Evolutionary conservation across 2,888 invertebrate species (phyloP), one percentile per base, ranked within the genome.

Genomic region (Callyntrura sp.): DNA sequence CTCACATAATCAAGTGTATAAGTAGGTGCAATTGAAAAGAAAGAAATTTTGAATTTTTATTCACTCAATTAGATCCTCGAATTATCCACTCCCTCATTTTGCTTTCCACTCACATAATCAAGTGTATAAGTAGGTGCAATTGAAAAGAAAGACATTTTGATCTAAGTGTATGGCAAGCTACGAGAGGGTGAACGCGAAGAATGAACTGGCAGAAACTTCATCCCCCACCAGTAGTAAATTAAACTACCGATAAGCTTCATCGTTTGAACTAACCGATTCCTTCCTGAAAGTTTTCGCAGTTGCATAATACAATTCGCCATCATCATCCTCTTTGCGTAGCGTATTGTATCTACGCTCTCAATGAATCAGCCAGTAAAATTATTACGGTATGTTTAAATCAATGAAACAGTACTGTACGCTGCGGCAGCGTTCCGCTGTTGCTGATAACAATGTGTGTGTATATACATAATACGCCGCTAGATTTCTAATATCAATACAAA

Each of bases 51-150:
- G 65, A 68, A n/a, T n/a, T n/a, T 82, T 82, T 82, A 88, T 88
- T 73, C 62, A 20, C 82, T 83, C 82, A 88, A 88, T 88, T 88
- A 88, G 76, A 70, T 73, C 17, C 70, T 87, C 70, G 78, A 45
- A 62, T 81, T 60, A 79, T 60, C 68, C 81, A 73, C 45, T 55
- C 87, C 68, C 73, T 88, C 60, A 88, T 88, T 87, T 70, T 48
- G 43, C 23, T 57, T 81, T 82, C 88, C 55, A 79, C 88, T 88
- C 65, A 60, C 81, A 73, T 65, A 73, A 55, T 55, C 43, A 85
- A 4, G 45, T 35, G 35, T 79, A 48, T 70, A 35, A 70, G 43
- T 25, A 70, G 4, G 43, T 35, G 17, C 35, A 45, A 70, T 70
- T 70, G 70, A 70, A 70, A 25, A 28, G 70, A 28, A 68, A 14